Percentiles rank a stretch among this genome's conserved stretches.
Conservation (phyloP, 2,113 vertebrate genomes). For the Aleadryas rufinucha region DNA sequence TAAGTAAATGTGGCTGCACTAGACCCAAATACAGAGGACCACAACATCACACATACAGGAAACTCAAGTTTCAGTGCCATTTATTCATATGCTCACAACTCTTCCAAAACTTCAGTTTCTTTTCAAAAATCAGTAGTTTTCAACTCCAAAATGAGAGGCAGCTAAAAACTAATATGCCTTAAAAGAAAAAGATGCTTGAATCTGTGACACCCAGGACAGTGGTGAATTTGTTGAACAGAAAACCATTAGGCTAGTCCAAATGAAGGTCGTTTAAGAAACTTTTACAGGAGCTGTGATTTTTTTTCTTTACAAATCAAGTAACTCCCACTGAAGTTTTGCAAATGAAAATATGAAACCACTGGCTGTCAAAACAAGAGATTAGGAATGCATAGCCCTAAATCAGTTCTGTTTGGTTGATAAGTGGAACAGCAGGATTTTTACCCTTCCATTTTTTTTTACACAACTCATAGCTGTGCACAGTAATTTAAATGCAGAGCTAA, state of each 20-base stretch:
- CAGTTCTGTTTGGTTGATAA: background rate
- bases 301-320: background rate
- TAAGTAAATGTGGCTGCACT: background rate
- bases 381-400: background rate
- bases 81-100: background rate
- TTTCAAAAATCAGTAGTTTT: background rate
- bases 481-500: constrained; percentile 47
- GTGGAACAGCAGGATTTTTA: constrained; percentile 22
- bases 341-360: constrained; percentile 13
- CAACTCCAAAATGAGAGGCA: background rate
- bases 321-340: background rate
- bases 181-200: background rate
- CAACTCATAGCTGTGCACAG: background rate
- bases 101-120: background rate
- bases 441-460: background rate
- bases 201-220: background rate
- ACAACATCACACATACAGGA: background rate
- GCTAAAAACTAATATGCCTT: background rate
- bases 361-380: constrained; percentile 7
- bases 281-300: background rate
- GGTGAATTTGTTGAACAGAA: background rate
- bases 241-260: background rate
- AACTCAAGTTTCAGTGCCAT: background rate
- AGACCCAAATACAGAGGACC: background rate
- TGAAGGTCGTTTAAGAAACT: background rate